Evolutionary conservation across 2,888 invertebrate genomes (phyloP), one percentile per base, ranked within the genome.

Genomic region (Tenthredo amoena): DNA sequence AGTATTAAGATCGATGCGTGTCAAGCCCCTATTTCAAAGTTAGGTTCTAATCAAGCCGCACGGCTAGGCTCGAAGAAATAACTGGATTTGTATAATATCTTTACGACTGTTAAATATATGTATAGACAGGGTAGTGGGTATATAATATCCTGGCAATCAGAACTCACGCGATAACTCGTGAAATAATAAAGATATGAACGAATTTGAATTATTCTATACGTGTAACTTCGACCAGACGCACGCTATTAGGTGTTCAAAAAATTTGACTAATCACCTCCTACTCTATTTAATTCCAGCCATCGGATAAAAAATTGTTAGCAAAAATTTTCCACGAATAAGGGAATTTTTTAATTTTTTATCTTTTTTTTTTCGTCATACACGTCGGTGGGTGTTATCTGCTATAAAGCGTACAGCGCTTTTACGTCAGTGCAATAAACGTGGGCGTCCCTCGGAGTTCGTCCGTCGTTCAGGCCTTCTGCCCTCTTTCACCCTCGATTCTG

Each of bases 91-190:
- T 81, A 62, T 81, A 81, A 81, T 40, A 81, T 37, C 62, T 81
- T 81, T 62, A 81, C 81, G 81, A 81, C 81, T 62, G 62, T 81
- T 81, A 34, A 62, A 58, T 62, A 81, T 62, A 81, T 81, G n/a
- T 77, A 77, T 77, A 77, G 34, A 50, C 47, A 18, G 9, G 18
- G 47, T 26, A 34, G 47, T 26, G 10, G 18, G 55, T 79, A n/a
- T 62, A 31, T 62, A 21, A 62, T 79, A 58, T 21, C 37, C 4
- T 31, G 62, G 62, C 37, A 81, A 81, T 81, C 58, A 81, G 4
- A 62, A 81, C 50, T 77, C 77, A 77, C 77, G 77, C 77, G 55
- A 77, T 77, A 77, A 77, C 55, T 55, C 3, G 43, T 74, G 21
- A 50, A 55, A 77, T 77, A 77, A 77, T 77, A 55, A 77, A 77